phyloP scores from a whole-genome alignment of 2,113 vertebrate genomes.

The Anarrhichthys ocellatus region DNA sequence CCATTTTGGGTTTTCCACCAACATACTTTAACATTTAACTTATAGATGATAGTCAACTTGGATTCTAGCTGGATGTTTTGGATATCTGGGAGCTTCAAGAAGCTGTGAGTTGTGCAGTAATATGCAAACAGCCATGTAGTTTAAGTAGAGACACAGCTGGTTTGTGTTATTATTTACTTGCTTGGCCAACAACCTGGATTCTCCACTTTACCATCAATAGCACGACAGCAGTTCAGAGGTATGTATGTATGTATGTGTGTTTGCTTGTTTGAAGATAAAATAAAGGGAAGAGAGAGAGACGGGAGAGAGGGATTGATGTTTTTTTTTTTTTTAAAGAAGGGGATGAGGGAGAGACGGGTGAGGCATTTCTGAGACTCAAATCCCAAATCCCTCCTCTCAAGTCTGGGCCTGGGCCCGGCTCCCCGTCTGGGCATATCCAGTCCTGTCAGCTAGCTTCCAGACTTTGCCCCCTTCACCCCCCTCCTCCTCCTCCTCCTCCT shows the following conservation, averaged over 20 bases:
- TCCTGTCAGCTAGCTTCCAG: conserved; percentile 75
- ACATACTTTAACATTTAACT: conserved; percentile 40
- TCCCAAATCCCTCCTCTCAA: too few species aligned
- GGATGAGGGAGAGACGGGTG: conserved; percentile 56
- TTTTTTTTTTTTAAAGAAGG: conserved; percentile 35
- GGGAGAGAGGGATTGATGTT: conserved; percentile 37
- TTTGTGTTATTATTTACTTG: conserved; percentile 83
- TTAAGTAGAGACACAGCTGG: conserved; percentile 73
- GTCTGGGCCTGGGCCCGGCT: conserved; percentile 78
- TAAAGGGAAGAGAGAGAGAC: conserved; percentile 53
- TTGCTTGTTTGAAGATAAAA: conserved; percentile 64
- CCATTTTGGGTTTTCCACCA: conserved; percentile 32
- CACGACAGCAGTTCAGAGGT: conserved; percentile 50
- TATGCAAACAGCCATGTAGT: conserved; percentile 40
- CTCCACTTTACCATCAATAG: conserved; percentile 65
- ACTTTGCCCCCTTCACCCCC: conserved; percentile 66
- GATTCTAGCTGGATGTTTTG: conserved; percentile 16
- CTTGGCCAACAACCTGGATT: conserved; percentile 75
- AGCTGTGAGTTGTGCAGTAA: conserved; percentile 49
- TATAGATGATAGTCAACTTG: conserved; percentile 24
- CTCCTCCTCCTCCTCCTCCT: conserved; percentile 25
- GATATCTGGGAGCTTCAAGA: conserved; percentile 31
- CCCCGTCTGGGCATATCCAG: conserved; percentile 82
- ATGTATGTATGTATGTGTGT: conserved; percentile 55
- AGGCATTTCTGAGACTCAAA: conserved; percentile 72